phyloP scores from a whole-genome alignment of 2,797 vertebrate species.

The Silurus aristotelis region DNA sequence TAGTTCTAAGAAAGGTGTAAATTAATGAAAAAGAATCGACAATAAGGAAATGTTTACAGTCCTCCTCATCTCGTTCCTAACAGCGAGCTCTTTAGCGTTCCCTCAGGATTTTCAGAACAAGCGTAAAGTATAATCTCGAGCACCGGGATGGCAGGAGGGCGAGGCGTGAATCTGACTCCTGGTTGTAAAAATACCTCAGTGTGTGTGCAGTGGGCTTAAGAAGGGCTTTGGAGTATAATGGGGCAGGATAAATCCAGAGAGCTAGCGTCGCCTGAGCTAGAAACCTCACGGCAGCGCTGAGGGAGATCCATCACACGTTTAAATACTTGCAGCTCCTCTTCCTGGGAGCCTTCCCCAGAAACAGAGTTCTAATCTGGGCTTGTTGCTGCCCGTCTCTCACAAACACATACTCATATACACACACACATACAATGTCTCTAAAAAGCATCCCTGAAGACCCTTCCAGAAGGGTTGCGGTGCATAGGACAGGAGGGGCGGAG shows the following conservation, averaged over 20 bases:
- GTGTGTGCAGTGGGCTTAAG: slow-evolving; percentile 47
- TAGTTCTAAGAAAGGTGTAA: neutral
- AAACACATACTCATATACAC: neutral
- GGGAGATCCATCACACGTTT: slow-evolving; percentile 32
- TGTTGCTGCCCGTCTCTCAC: slow-evolving; percentile 41
- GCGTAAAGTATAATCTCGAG: neutral
- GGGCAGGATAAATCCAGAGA: slow-evolving; percentile 52
- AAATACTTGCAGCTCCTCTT: slow-evolving; percentile 35
- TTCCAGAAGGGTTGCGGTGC: slow-evolving; percentile 1
- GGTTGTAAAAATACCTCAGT: slow-evolving; percentile 64
- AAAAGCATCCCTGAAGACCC: slow-evolving; percentile 30
- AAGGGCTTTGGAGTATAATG: slow-evolving; percentile 49
- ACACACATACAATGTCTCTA: neutral
- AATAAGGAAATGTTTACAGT: neutral
- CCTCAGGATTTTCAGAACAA: neutral
- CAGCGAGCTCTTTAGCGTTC: too few relatives aligned
- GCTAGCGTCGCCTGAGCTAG: slow-evolving; percentile 38
- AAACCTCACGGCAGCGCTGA: slow-evolving; percentile 25
- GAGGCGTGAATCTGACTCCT: slow-evolving; percentile 55
- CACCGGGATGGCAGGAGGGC: neutral
- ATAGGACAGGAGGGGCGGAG: slow-evolving; percentile 5
- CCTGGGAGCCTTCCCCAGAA: slow-evolving; percentile 51
- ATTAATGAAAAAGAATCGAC: neutral
- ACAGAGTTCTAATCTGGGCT: slow-evolving; percentile 58
- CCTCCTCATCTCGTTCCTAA: neutral